These are phyloP conservation scores for Sebastes steindachneri DNA, from an alignment of 2,797 vertebrate genomes.

Conservation along the genomic window DNA sequence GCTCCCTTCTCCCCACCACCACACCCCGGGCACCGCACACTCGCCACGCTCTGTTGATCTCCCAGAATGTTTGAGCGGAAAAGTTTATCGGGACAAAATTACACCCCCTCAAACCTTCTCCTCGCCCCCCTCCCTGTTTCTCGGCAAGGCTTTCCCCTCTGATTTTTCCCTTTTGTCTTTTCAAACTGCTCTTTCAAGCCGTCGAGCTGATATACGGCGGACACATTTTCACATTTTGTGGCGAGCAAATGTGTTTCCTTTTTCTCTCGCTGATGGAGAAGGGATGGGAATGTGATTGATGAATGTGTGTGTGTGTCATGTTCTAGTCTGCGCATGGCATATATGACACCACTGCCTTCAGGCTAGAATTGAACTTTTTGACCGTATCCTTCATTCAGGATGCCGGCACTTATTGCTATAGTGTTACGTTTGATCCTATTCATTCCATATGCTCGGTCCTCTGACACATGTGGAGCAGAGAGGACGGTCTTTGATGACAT, in stretches of 20 bases:
- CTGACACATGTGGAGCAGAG: slow-evolving; percentile 68
- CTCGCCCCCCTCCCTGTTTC: slow-evolving; percentile 13
- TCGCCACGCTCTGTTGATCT: slow-evolving; percentile 65
- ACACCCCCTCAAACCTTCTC: slow-evolving; percentile 55
- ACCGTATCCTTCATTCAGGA: slow-evolving; percentile 71
- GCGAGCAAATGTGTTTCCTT: slow-evolving; percentile 37
- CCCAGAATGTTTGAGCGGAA: slow-evolving; percentile 73
- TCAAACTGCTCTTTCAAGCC: slow-evolving; percentile 31
- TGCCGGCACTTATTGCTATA: slow-evolving; percentile 70
- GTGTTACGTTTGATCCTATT: slow-evolving; percentile 75
- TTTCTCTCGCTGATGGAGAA: slow-evolving; percentile 40
- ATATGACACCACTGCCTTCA: slow-evolving; percentile 64
- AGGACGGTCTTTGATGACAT: slow-evolving; percentile 67
- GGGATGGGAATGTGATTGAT: slow-evolving; percentile 50
- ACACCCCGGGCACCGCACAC: slow-evolving; percentile 57
- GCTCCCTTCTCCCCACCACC: slow-evolving; percentile 19
- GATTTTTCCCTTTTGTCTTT: slow-evolving; percentile 47
- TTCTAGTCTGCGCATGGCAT: slow-evolving; percentile 7
- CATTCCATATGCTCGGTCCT: slow-evolving; percentile 71
- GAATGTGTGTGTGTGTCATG: slow-evolving; percentile 16
- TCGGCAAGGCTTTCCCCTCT: slow-evolving; percentile 11
- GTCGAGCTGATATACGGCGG: slow-evolving; percentile 10
- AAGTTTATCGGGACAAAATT: slow-evolving; percentile 73
- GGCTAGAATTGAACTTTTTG: slow-evolving; percentile 73
- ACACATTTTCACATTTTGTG: slow-evolving; percentile 36